Conservation (phyloP, 2,888 invertebrate species). For the Stenodera caucasica region DNA sequence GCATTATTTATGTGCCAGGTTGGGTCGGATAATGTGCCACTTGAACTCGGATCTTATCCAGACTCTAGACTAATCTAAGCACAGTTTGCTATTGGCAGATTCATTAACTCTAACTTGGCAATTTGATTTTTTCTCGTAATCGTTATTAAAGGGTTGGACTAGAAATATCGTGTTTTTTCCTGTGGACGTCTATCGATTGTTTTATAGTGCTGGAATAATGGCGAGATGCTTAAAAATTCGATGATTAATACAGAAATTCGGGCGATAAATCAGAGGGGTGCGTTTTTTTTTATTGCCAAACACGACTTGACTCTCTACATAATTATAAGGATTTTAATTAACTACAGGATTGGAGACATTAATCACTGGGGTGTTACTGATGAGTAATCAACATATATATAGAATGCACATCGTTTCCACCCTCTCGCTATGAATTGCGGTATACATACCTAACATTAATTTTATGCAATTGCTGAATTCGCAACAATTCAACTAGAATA, state of each 20-base stretch:
- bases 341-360: slow-evolving; percentile 51
- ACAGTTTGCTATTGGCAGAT: slow-evolving; percentile 43
- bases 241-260: slow-evolving; percentile 19
- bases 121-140: slow-evolving; percentile 8
- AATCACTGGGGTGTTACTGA: slow-evolving; percentile 52
- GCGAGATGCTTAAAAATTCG: not conserved
- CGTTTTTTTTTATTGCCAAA: slow-evolving; percentile 28
- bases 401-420: slow-evolving; percentile 34
- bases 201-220: not conserved
- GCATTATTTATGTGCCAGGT: slow-evolving; percentile 43
- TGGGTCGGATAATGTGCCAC: slow-evolving; percentile 40
- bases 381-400: slow-evolving; percentile 52
- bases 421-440: slow-evolving; percentile 43
- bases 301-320: slow-evolving; percentile 42
- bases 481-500: slow-evolving; percentile 30
- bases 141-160: too few species aligned
- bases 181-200: not conserved
- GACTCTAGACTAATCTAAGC: slow-evolving; percentile 41
- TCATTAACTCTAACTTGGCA: slow-evolving; percentile 28
- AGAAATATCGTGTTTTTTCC: too few species aligned
- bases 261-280: slow-evolving; percentile 40
- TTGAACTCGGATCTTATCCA: slow-evolving; percentile 40
- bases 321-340: slow-evolving; percentile 55
- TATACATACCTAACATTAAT: slow-evolving; percentile 44
- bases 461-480: slow-evolving; percentile 49